A percentile compares a stretch with the other conserved stretches of the same genome.
Evolutionary conservation across 2,797 vertebrate species (phyloP).

Genomic region (Gymnocypris eckloni): DNA sequence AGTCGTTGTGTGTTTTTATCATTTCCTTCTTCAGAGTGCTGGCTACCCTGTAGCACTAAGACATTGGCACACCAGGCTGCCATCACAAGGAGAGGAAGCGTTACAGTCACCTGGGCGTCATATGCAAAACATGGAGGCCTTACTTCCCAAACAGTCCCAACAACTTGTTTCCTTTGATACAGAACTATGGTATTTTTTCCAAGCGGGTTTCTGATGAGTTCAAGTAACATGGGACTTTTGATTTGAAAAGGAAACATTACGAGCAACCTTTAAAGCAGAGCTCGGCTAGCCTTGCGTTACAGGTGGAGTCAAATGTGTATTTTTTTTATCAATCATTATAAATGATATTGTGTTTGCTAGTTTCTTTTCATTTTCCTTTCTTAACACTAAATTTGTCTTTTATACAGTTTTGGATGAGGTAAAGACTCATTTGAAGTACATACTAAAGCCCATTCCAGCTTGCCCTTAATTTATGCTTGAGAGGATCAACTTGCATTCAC

Average conservation of each 20-base stretch:
- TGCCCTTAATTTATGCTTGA: slow-evolving; percentile 15
- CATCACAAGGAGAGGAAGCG: slow-evolving; percentile 34
- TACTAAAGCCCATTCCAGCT: slow-evolving; percentile 56
- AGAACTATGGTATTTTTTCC: neutral
- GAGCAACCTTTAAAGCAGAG: slow-evolving; percentile 17
- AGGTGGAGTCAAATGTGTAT: slow-evolving; percentile 35
- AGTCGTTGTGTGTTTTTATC: slow-evolving; percentile 90
- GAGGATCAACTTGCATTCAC: slow-evolving; percentile 32
- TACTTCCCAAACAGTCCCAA: slow-evolving; percentile 47
- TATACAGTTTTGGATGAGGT: slow-evolving; percentile 14
- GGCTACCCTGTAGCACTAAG: slow-evolving; percentile 89
- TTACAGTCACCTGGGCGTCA: slow-evolving; percentile 35
- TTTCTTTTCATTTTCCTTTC: slow-evolving; percentile 10
- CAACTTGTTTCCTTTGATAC: slow-evolving; percentile 34
- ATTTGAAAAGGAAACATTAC: neutral
- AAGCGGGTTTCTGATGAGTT: slow-evolving; percentile 17
- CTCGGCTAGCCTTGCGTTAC: slow-evolving; percentile 16
- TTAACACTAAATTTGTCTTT: slow-evolving; percentile 21
- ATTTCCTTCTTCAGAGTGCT: slow-evolving; percentile 93
- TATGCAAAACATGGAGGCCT: slow-evolving; percentile 62
- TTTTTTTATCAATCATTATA: slow-evolving; percentile 42
- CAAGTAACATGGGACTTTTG: neutral
- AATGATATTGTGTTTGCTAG: neutral
- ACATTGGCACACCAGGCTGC: slow-evolving; percentile 27
- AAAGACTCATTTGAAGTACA: slow-evolving; percentile 25